Evolutionary conservation across 2,888 invertebrate species (phyloP), one percentile per base, ranked within the genome.

Genomic region (Chesias legatella): DNA sequence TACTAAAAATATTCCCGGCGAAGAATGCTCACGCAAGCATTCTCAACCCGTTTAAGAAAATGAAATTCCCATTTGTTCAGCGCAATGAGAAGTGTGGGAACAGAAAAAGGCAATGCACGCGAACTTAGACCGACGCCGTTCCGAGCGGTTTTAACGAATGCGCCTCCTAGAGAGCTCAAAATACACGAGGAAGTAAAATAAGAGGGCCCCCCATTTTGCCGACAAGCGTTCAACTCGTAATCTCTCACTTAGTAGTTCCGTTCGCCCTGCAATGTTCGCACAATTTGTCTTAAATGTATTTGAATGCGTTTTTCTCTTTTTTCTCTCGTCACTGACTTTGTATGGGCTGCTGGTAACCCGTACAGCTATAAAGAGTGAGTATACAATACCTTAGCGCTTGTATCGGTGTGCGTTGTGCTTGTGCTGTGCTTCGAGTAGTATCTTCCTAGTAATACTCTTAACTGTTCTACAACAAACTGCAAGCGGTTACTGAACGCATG

Each of bases 301-400:
- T 89, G 89, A 89, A 89, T 89, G 89, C 89, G 88, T 88, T 89
- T 89, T 89, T 85, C 79, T 86, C 83, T 86, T 88, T 88, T 89
- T 89, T 89, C 88, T 89, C 88, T 86, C 84, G 90, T 90, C 88
- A 90, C 89, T 90, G 90, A 90, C 90, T 91, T 91, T 91, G 90
- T 89, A 91, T 91, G 91, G 90, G 90, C 90, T 85, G 90, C 91
- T 89, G 90, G 91, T 91, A 89, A 91, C 84, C 88, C 85, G 84
- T 86, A 89, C 91, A 91, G 91, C 90, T 74, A 79, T 90, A 77
- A 90, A 90, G 90, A 91, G 92, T 92, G 91, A 92, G 92, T 92
- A 92, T 90, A 86, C 79, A 79, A 84, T 89, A 89, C 88, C 88
- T 79, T 86, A 90, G 89, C 90, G 90, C 86, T 81, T 86, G 76